Evolutionary conservation across 2,888 invertebrate species (phyloP).

Genomic region (Taenaris catops): DNA sequence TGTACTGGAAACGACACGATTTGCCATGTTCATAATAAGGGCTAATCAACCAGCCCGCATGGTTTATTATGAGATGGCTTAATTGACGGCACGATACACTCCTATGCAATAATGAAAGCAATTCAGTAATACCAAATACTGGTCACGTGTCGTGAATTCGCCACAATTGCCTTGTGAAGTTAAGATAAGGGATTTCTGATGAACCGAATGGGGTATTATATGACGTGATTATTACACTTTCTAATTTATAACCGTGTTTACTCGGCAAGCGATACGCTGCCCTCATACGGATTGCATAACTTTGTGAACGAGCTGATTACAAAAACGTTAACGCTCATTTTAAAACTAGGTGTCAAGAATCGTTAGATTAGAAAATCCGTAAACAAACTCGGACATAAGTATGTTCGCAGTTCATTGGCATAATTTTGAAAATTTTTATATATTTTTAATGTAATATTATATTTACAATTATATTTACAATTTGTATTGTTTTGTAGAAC

Average conservation of each 20-base stretch:
- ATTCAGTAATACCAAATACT: conserved; percentile 63
- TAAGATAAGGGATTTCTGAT: conserved; percentile 48
- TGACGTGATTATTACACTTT: conserved; percentile 58
- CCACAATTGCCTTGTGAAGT: conserved; percentile 60
- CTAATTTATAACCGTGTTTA: conserved; percentile 17
- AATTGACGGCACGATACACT: conserved; percentile 67
- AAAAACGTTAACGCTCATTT: too few relatives aligned
- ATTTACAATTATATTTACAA: too few relatives aligned
- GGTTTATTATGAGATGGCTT: conserved; percentile 50
- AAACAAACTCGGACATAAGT: too few relatives aligned
- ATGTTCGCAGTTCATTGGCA: too few relatives aligned
- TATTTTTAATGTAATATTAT: too few relatives aligned
- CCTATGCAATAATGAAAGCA: conserved; percentile 54
- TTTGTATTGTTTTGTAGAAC: too few relatives aligned
- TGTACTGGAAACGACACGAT: conserved; percentile 19
- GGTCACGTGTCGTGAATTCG: conserved; percentile 71
- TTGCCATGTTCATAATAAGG: conserved; percentile 22
- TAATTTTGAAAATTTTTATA: too few relatives aligned
- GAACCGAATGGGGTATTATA: conserved; percentile 49
- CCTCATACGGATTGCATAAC: conserved; percentile 25
- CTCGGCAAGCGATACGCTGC: conserved; percentile 19
- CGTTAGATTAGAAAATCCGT: too few relatives aligned
- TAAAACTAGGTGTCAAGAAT: too few relatives aligned
- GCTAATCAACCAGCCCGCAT: conserved; percentile 57
- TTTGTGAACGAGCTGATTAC: conserved; percentile 2